Percentiles rank a stretch among this genome's conserved stretches.
Evolutionary conservation across 2,113 vertebrate genomes (phyloP).

Genomic region (Neolamprologus hecqui): DNA sequence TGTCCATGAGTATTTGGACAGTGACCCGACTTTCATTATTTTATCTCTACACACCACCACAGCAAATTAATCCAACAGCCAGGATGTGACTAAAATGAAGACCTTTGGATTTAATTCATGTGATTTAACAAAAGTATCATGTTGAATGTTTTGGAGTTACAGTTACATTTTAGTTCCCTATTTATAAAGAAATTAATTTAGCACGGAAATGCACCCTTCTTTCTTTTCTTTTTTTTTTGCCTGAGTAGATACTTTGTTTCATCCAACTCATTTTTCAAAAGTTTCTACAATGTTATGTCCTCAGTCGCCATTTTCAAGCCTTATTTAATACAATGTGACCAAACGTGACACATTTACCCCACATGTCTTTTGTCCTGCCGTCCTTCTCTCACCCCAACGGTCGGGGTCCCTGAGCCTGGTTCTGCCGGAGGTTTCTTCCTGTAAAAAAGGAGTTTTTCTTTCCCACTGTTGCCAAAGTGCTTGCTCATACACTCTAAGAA

Average conservation of each 20-base stretch:
- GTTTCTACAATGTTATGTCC: background rate
- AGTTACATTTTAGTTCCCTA: background rate
- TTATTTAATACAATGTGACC: background rate
- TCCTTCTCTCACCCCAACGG: background rate
- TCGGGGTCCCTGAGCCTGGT: background rate
- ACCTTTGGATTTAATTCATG: background rate
- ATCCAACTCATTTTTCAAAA: accelerated
- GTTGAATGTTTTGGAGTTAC: background rate
- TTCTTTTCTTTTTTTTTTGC: background rate
- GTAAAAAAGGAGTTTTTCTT: no score
- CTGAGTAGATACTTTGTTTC: background rate
- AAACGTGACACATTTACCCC: background rate
- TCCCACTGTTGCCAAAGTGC: no score
- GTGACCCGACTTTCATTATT: background rate
- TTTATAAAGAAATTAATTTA: background rate
- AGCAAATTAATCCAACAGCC: background rate
- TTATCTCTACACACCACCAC: background rate
- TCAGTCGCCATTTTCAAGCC: background rate
- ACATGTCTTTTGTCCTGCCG: background rate
- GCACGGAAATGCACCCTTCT: accelerated
- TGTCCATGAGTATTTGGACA: background rate
- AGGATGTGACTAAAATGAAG: background rate
- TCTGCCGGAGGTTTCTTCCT: background rate
- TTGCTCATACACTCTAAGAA: no score
- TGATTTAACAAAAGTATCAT: background rate